Base-by-base conservation (phyloP, 2,888 invertebrate species). In the Synanthedon formicaeformis region DNA sequence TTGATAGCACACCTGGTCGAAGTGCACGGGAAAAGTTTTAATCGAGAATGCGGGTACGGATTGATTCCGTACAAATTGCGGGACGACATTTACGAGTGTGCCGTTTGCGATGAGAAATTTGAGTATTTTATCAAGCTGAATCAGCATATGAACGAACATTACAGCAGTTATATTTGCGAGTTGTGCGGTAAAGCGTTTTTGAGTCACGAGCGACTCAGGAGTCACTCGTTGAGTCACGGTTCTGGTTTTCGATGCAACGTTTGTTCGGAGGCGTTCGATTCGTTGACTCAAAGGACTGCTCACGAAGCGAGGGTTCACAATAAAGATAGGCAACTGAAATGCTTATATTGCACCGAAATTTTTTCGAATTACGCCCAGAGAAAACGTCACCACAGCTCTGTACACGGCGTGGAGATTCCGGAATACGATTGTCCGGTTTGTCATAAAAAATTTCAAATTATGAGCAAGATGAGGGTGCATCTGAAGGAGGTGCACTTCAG, bases 141-240 rank as follows among this genome's bases (percentile, higher is more conserved):
- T 51, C 81, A 85, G 52, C 87, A 87, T 52, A 86, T 87, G 85
- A 87, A 87, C 53, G 60, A 64, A 4, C 87, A 87, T 55, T 87
- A 61, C 51, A 81, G 79, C 0, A 70, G 66, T 53, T 85, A 79
- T 40, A 69, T 86, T 0, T 87, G 87, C 53, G 86, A 86, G 41
- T 40, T 69, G 0, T 87, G 87, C 51, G 87, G 87, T 0, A 85
- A 83, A 53, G 77, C 78, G 0, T 87, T 86, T 45, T 52, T 86
- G 0, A 83, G 78, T 53, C 74, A 75, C 12, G 79, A 78, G 11
- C 60, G 87, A 1, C 54, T 87, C 6, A 57, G 82, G 8, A 76
- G 75, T n/a, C 87, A 87, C 54, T 57, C 69, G 0, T 40, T 75
- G 0, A 67, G 69, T 0, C 87, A 87, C 56, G 76, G 76, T 0